A percentile compares a stretch with the other conserved stretches of the same genome.
Evolutionary conservation across 2,113 vertebrate species (phyloP).

Genomic region (Myrmecobius fasciatus): DNA sequence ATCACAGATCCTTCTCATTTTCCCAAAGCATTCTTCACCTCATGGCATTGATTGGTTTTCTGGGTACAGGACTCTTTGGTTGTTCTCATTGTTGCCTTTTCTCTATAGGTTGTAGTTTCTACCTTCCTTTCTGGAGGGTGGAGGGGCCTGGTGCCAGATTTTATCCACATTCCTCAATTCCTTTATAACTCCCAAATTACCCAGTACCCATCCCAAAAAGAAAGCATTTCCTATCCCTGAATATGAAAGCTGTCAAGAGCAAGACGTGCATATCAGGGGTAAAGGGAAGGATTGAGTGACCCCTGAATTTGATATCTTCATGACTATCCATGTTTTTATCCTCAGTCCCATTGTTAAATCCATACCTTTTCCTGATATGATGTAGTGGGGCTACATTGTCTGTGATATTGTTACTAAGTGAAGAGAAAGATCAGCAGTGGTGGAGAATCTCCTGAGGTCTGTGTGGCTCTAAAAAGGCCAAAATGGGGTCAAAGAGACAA

Average conservation of each 20-base stretch:
- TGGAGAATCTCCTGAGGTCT: fast-evolving
- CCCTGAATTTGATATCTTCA: neutral
- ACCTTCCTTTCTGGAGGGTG: neutral
- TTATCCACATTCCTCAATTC: neutral
- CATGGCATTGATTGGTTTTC: neutral
- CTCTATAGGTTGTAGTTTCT: neutral
- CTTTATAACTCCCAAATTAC: neutral
- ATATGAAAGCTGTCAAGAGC: neutral
- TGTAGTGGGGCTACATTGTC: neutral
- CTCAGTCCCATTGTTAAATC: neutral
- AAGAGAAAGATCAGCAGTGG: neutral
- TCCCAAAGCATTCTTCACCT: neutral
- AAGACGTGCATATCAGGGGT: neutral
- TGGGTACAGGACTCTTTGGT: neutral
- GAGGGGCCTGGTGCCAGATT: neutral
- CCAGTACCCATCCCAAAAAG: neutral
- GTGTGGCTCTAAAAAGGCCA: neutral
- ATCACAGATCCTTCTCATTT: neutral
- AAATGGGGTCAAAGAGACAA: neutral
- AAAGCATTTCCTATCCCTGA: neutral
- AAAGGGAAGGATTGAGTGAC: neutral
- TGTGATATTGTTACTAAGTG: fast-evolving
- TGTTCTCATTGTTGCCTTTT: neutral
- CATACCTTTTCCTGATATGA: neutral
- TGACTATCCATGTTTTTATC: neutral